These are phyloP conservation scores for Melanchra persicariae DNA, from an alignment of 2,888 invertebrate species.

Conservation along the genomic window DNA sequence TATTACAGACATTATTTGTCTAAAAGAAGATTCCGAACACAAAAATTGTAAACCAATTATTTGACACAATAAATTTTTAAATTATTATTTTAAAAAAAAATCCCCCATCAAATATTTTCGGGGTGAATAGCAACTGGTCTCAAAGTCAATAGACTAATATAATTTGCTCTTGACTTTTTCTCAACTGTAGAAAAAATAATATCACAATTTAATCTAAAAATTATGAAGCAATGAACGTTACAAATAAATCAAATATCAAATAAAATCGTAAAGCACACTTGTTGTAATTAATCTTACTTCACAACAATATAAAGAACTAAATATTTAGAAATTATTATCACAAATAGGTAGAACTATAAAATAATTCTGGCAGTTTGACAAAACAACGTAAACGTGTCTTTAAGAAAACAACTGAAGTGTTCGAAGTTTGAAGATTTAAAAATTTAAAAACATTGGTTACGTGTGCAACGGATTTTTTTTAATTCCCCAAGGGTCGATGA, in stretches of 20 bases:
- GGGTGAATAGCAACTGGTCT: neutral
- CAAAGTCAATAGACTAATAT: constrained; percentile 19
- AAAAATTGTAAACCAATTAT: too few relatives aligned
- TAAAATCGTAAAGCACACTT: constrained; percentile 40
- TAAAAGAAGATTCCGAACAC: too few relatives aligned
- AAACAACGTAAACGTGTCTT: constrained; percentile 29
- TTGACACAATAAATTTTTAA: too few relatives aligned
- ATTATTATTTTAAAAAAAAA: too few relatives aligned
- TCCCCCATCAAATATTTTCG: neutral
- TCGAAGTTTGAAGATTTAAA: constrained; percentile 56
- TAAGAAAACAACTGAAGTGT: constrained; percentile 49
- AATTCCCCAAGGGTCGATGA: constrained; percentile 55
- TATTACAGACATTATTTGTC: too few relatives aligned
- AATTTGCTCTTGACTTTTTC: constrained; percentile 5
- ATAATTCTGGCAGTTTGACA: constrained; percentile 61
- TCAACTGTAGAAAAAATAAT: neutral
- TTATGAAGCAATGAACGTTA: constrained; percentile 42
- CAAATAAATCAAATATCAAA: constrained; percentile 60
- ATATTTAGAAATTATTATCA: constrained; percentile 37
- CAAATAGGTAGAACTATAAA: constrained; percentile 38
- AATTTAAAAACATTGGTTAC: constrained; percentile 68
- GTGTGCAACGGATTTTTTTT: constrained; percentile 69
- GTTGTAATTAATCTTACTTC: constrained; percentile 49
- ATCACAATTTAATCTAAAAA: constrained; percentile 18
- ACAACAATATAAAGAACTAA: constrained; percentile 46